These are phyloP conservation scores for Drosophila fulvimacula DNA, from an alignment of 2,888 invertebrate genomes.

Conservation along the genomic window DNA sequence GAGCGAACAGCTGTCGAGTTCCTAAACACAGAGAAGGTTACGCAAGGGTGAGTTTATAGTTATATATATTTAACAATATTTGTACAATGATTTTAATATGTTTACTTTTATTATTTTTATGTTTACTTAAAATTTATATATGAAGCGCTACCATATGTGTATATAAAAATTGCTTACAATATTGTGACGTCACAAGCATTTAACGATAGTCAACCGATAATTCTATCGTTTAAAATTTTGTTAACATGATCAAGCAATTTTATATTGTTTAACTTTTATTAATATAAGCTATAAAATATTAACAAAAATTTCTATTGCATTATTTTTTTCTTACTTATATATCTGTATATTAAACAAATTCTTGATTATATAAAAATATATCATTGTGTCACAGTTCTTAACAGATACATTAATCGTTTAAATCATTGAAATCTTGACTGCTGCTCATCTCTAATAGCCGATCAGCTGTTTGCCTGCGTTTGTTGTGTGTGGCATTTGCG, in stretches of 20 bases:
- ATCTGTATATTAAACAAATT: no score
- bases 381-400: no score
- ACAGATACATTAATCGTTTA: not conserved
- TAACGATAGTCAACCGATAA: not conserved
- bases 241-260: not conserved
- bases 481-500: constrained; percentile 85
- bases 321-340: not conserved
- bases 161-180: no score
- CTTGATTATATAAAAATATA: no score
- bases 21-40: constrained; percentile 9
- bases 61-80: not conserved
- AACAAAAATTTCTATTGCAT: not conserved
- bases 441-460: constrained; percentile 8
- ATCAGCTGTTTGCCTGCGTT: constrained; percentile 89
- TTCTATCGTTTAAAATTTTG: not conserved
- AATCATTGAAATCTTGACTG: no score
- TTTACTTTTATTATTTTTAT: not conserved
- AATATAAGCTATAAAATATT: not conserved
- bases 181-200: not conserved
- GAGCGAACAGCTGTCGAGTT: constrained; percentile 34
- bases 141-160: no score
- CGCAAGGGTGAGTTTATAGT: not conserved
- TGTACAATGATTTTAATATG: not conserved
- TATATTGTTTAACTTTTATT: not conserved
- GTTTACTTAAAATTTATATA: no score